phyloP scores from a whole-genome alignment of 2,113 vertebrate species.

The Oryzias celebensis region DNA sequence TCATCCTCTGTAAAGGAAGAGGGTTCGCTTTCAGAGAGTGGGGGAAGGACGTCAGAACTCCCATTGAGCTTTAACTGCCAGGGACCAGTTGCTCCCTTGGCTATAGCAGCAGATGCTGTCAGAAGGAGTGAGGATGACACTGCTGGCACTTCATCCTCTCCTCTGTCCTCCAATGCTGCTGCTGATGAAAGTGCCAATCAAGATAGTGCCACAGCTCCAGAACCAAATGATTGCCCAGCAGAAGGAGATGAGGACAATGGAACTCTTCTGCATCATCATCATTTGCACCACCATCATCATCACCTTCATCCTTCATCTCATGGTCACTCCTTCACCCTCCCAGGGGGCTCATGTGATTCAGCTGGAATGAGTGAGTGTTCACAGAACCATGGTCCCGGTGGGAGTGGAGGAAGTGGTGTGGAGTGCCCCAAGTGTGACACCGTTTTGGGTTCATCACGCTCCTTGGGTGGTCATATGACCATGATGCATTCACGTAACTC shows the following conservation, averaged over 20 bases:
- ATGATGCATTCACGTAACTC: conserved; percentile 99
- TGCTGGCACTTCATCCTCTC: conserved; percentile 73
- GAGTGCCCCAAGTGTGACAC: conserved; percentile 99
- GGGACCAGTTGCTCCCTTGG: conserved; percentile 76
- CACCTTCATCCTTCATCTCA: conserved; percentile 77
- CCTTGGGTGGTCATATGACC: conserved; percentile 98
- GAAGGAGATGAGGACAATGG: conserved; percentile 92
- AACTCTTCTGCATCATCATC: conserved; percentile 81
- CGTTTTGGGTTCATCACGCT: conserved; percentile 94
- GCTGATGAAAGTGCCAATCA: conserved; percentile 99
- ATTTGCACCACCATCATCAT: conserved; percentile 79
- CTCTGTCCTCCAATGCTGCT: conserved; percentile 75
- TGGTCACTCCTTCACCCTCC: conserved; percentile 79
- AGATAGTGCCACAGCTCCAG: conserved; percentile 98
- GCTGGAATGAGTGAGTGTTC: conserved; percentile 88
- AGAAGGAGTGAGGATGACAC: conserved; percentile 89
- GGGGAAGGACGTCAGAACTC: conserved; percentile 85
- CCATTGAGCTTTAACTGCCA: conserved; percentile 99
- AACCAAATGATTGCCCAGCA: conserved; percentile 95
- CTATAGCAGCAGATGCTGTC: conserved; percentile 81
- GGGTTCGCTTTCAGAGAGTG: conserved; percentile 84
- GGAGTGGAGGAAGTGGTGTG: conserved; percentile 85
- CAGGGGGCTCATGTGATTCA: conserved; percentile 89
- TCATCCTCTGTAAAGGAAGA: conserved; percentile 90
- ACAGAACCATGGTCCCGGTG: conserved; percentile 85